phyloP scores from a whole-genome alignment of 2,113 vertebrate species.

The Puffinus mauretanicus region DNA sequence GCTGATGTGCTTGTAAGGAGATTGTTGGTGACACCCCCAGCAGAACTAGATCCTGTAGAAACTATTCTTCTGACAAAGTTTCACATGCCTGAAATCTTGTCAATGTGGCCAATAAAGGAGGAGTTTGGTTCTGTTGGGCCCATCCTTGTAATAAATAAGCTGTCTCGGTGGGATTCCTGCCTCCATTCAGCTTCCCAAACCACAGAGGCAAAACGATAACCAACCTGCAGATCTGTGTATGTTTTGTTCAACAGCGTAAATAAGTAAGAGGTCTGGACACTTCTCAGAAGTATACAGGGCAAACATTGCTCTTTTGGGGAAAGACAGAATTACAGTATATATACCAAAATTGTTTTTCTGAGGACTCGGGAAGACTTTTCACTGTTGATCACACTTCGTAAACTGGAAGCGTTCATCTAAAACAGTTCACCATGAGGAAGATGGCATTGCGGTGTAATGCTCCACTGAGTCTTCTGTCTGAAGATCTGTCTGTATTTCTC shows the following conservation, averaged over 20 bases:
- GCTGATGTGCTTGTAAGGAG: background rate
- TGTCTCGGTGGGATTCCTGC: background rate
- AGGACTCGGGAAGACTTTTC: background rate
- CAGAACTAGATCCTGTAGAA: background rate
- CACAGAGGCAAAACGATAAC: background rate
- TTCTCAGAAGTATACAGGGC: background rate
- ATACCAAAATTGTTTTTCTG: background rate
- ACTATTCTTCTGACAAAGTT: background rate
- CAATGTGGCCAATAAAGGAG: background rate
- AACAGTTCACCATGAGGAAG: background rate
- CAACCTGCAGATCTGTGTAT: background rate
- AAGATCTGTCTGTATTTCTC: background rate
- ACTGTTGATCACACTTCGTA: background rate
- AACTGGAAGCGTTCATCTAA: background rate
- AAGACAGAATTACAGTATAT: background rate
- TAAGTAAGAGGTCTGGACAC: background rate
- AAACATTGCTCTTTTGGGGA: background rate
- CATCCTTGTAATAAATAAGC: background rate
- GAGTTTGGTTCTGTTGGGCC: background rate
- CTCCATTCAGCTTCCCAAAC: background rate
- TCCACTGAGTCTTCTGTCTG: background rate
- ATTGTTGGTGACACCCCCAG: background rate
- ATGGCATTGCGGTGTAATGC: background rate
- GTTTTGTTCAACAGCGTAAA: background rate
- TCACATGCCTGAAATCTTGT: background rate